These are phyloP conservation scores for Mirounga angustirostris DNA, from an alignment of 2,113 vertebrate genomes.

Conservation along the genomic window DNA sequence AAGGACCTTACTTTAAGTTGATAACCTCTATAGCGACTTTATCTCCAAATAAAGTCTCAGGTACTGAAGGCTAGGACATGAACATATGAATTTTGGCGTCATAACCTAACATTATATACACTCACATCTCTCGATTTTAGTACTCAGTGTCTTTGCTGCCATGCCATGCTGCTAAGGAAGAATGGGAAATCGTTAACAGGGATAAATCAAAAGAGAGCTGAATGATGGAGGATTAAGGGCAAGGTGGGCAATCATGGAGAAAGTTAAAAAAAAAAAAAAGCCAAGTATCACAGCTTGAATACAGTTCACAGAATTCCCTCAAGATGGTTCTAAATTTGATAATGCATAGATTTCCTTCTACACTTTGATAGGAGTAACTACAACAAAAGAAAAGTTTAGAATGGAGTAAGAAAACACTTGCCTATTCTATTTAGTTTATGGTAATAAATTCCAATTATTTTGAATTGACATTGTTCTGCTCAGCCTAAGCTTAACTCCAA, in stretches of 20 bases:
- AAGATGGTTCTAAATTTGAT: not conserved
- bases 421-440: conserved; percentile 33
- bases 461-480: conserved; percentile 51
- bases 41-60: not conserved
- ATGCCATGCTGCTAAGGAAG: not conserved
- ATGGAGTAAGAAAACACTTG: not conserved
- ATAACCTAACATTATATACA: not conserved
- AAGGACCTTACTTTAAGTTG: not conserved
- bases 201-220: not conserved
- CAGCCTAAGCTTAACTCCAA: conserved; percentile 30
- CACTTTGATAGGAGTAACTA: not conserved
- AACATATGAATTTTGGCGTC: not conserved
- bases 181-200: not conserved
- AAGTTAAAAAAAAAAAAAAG: not conserved
- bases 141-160: not conserved
- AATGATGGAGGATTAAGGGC: not conserved
- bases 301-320: not conserved
- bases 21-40: not conserved
- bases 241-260: not conserved
- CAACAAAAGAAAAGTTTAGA: not conserved
- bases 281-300: not conserved
- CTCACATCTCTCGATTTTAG: accelerated
- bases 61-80: not conserved
- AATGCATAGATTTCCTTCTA: not conserved
- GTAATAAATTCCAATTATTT: conserved; percentile 75